A percentile compares a stretch with the other conserved stretches of the same genome.
Evolutionary conservation across 2,888 invertebrate genomes (phyloP).

Genomic region (Stictocephala bisonia): DNA sequence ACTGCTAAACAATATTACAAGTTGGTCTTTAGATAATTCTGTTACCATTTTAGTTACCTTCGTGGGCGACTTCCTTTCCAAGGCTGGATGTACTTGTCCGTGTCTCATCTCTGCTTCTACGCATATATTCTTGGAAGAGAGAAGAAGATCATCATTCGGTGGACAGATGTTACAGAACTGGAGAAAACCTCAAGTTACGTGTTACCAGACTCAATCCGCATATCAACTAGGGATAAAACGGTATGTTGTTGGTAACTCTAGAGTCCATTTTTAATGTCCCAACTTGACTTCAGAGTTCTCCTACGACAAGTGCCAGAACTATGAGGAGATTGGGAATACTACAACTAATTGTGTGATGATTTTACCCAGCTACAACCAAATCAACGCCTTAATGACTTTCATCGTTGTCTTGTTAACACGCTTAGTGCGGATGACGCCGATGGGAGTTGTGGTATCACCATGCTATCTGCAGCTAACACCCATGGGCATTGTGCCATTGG

Average conservation of each 20-base stretch:
- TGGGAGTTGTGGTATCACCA: no score
- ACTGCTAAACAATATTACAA: no score
- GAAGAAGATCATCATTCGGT: conserved; percentile 87
- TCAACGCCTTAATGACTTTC: no score
- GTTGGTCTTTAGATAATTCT: no score
- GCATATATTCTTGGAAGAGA: conserved; percentile 93
- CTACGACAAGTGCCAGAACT: no score
- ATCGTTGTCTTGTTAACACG: no score
- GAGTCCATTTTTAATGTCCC: conserved; percentile 49
- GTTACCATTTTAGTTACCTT: conserved; percentile 82
- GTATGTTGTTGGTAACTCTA: no score
- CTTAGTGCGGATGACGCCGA: no score
- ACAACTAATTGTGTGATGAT: not conserved
- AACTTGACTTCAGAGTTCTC: no score
- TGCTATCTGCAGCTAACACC: no score
- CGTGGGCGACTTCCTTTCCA: conserved; percentile 94
- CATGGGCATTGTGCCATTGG: no score
- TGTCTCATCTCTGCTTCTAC: conserved; percentile 96
- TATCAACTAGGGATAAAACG: conserved; percentile 84
- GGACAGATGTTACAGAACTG: conserved; percentile 89
- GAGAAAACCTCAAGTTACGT: conserved; percentile 80
- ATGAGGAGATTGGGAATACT: no score
- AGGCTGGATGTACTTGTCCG: conserved; percentile 97
- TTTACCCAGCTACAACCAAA: not conserved
- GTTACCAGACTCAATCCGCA: conserved; percentile 87